Evolutionary conservation across 2,113 vertebrate species (phyloP).

Genomic region (Xerus inauris): DNA sequence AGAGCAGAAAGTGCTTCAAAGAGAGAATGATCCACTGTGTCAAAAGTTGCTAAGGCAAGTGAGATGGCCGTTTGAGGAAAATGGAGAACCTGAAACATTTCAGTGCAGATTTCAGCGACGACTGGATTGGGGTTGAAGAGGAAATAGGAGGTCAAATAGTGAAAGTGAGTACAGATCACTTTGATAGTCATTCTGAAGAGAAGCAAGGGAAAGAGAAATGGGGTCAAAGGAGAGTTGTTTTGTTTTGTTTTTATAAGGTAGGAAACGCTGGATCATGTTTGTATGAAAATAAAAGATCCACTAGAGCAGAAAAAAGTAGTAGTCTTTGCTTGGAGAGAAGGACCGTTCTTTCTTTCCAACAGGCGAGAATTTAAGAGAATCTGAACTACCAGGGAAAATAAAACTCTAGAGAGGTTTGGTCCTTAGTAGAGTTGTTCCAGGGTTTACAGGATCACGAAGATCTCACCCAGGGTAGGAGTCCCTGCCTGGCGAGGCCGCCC

Average conservation of each 20-base stretch:
- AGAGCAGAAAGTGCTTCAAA: neutral
- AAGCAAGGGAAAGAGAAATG: neutral
- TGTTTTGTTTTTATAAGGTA: neutral
- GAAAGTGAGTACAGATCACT: neutral
- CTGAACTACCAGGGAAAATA: neutral
- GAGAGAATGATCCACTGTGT: neutral
- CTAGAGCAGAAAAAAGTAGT: neutral
- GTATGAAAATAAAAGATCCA: neutral
- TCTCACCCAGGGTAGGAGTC: neutral
- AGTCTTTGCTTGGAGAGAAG: neutral
- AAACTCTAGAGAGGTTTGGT: neutral
- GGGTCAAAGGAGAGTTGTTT: neutral
- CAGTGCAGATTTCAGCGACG: neutral
- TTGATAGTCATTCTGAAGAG: neutral
- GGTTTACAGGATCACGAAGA: neutral
- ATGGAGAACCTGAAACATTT: neutral
- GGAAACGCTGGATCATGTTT: neutral
- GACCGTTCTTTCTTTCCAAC: neutral
- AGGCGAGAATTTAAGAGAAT: neutral
- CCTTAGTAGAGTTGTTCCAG: neutral
- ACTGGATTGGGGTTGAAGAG: neutral
- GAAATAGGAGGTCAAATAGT: neutral
- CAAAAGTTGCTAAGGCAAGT: neutral
- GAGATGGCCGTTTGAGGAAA: neutral
- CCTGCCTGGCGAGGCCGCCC: neutral